A percentile compares a stretch with the other conserved stretches of the same genome.
Conservation (phyloP, 2,113 vertebrate species). For the Centropus bengalensis region DNA sequence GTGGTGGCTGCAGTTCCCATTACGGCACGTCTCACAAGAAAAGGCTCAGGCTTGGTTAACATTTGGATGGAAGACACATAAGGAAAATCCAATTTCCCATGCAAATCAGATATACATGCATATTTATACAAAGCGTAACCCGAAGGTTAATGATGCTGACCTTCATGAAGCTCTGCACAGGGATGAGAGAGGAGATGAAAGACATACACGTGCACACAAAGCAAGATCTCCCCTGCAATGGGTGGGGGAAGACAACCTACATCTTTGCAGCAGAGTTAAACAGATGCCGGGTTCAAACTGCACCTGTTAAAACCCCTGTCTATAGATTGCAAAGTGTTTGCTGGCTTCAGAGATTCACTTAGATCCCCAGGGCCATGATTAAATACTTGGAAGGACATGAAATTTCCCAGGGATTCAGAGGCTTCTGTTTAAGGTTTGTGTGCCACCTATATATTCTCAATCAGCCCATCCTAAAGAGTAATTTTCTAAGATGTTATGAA, state of each 20-base stretch:
- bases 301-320: not conserved
- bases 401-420: not conserved
- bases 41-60: not conserved
- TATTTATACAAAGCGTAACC: not conserved
- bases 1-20: not conserved
- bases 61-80: not conserved
- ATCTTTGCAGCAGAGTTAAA: not conserved
- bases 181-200: not conserved
- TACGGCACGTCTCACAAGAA: not conserved
- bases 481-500: constrained; percentile 45
- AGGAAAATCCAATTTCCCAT: not conserved
- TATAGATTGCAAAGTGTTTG: not conserved
- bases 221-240: not conserved
- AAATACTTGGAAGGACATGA: not conserved
- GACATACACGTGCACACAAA: not conserved
- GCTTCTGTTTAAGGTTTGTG: not conserved
- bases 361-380: not conserved
- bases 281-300: not conserved
- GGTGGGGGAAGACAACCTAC: not conserved
- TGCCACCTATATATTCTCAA: not conserved
- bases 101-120: not conserved
- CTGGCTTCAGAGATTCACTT: not conserved
- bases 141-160: not conserved
- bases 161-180: not conserved
- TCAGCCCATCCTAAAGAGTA: not conserved